Percentiles rank a stretch among this genome's conserved stretches.
These are phyloP conservation scores for Archaeoteleia sp. DNA, from an alignment of 2,888 invertebrate genomes.

Conservation along the genomic window DNA sequence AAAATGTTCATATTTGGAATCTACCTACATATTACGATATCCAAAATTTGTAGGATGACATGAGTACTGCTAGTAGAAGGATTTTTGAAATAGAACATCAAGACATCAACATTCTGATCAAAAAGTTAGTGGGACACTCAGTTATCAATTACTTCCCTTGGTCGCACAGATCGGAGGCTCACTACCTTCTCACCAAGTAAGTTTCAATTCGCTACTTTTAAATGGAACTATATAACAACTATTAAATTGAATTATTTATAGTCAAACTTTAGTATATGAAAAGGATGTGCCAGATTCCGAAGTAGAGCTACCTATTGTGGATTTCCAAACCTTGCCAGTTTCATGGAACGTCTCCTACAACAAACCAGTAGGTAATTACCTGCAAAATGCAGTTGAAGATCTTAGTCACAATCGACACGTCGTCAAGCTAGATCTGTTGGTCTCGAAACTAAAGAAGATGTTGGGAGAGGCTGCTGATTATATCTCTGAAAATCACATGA, in stretches of 20 bases:
- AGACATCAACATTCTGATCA: slow-evolving; percentile 57
- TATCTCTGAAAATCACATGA: slow-evolving; percentile 68
- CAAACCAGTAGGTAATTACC: slow-evolving; percentile 54
- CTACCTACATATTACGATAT: too few relatives aligned
- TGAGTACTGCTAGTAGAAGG: slow-evolving; percentile 57
- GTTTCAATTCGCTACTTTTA: too few relatives aligned
- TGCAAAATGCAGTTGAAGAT: slow-evolving; percentile 61
- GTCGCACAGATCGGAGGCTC: slow-evolving; percentile 66
- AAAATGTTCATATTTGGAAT: too few relatives aligned
- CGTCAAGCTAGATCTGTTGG: slow-evolving; percentile 60
- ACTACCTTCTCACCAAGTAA: slow-evolving; percentile 72
- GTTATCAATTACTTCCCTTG: slow-evolving; percentile 66
- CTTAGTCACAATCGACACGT: slow-evolving; percentile 68
- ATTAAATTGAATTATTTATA: slow-evolving; percentile 35
- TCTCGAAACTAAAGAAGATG: slow-evolving; percentile 63
- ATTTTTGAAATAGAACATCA: slow-evolving; percentile 57
- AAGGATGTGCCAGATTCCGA: slow-evolving; percentile 55
- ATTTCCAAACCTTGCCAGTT: slow-evolving; percentile 51
- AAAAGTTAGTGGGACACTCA: slow-evolving; percentile 60
- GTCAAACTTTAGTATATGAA: slow-evolving; percentile 71
- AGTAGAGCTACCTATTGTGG: slow-evolving; percentile 29
- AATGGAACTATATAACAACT: too few relatives aligned
- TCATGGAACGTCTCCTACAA: slow-evolving; percentile 62
- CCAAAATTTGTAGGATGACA: slow-evolving; percentile 55
- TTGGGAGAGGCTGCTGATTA: slow-evolving; percentile 68